These are phyloP conservation scores for Phalacrocorax carbo DNA, from an alignment of 2,113 vertebrate genomes.

Conservation along the genomic window DNA sequence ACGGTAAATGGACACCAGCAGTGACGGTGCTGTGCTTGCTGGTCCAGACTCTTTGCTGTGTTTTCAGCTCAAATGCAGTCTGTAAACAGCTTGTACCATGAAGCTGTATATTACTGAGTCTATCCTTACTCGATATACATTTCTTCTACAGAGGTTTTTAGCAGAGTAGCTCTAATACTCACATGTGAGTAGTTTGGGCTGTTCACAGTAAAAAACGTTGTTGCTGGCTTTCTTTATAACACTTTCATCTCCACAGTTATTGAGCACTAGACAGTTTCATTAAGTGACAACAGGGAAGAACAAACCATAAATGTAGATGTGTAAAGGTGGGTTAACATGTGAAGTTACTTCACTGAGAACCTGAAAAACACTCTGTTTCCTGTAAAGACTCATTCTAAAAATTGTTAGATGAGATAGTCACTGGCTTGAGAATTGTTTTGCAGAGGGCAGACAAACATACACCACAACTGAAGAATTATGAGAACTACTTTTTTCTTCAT, in stretches of 20 bases:
- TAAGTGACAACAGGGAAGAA: not conserved
- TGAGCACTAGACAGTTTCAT: not conserved
- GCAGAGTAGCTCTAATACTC: not conserved
- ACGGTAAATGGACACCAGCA: not conserved
- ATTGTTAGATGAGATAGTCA: not conserved
- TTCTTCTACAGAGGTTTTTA: not conserved
- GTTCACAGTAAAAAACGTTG: not conserved
- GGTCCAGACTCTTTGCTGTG: not conserved
- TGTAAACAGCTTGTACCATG: not conserved
- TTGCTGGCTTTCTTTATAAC: not conserved
- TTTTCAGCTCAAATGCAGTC: not conserved
- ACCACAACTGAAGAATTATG: not conserved
- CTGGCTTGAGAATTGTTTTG: not conserved
- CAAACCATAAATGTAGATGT: not conserved
- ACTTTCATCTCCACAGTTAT: not conserved
- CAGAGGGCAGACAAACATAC: not conserved
- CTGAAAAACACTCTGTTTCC: not conserved
- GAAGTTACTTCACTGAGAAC: not conserved
- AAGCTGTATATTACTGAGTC: not conserved
- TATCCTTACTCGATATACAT: not conserved
- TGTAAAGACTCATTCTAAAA: not conserved
- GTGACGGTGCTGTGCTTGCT: not conserved
- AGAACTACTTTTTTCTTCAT: not conserved
- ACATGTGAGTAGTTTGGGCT: not conserved
- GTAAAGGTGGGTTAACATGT: not conserved